Conservation (phyloP, 2,797 vertebrate species). For the Loriculus beryllinus region DNA sequence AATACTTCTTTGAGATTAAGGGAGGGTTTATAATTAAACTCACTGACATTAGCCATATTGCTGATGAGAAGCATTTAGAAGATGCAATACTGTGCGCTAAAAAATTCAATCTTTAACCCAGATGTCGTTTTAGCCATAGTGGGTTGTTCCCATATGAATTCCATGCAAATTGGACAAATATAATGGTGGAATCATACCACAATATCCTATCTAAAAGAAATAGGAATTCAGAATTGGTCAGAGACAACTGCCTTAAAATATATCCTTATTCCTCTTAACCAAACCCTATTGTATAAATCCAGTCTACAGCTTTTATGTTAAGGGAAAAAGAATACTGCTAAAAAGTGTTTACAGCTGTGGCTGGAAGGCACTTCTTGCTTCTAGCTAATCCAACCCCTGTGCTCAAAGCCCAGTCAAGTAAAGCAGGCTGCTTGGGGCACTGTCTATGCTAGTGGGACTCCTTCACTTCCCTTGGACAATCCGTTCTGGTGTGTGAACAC, state of each 20-base stretch:
- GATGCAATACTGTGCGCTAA: neutral
- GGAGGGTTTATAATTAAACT: neutral
- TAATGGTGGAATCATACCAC: neutral
- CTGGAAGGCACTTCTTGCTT: neutral
- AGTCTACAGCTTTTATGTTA: neutral
- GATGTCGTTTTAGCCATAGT: neutral
- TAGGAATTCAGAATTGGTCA: neutral
- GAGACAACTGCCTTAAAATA: neutral
- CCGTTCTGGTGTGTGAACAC: accelerated
- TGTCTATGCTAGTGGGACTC: accelerated
- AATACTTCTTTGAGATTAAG: neutral
- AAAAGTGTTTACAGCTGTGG: neutral
- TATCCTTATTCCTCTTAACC: neutral
- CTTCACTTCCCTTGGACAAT: neutral
- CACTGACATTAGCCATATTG: neutral
- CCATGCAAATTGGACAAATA: neutral
- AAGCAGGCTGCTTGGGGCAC: neutral
- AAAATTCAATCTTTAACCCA: neutral
- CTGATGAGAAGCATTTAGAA: neutral
- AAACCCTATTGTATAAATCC: neutral
- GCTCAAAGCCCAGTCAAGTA: accelerated
- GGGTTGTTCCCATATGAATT: neutral
- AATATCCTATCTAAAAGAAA: neutral
- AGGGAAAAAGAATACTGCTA: neutral
- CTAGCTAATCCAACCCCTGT: too few relatives aligned